Evolutionary conservation across 2,888 invertebrate species (phyloP).

Genomic region (Lycia hirtaria): DNA sequence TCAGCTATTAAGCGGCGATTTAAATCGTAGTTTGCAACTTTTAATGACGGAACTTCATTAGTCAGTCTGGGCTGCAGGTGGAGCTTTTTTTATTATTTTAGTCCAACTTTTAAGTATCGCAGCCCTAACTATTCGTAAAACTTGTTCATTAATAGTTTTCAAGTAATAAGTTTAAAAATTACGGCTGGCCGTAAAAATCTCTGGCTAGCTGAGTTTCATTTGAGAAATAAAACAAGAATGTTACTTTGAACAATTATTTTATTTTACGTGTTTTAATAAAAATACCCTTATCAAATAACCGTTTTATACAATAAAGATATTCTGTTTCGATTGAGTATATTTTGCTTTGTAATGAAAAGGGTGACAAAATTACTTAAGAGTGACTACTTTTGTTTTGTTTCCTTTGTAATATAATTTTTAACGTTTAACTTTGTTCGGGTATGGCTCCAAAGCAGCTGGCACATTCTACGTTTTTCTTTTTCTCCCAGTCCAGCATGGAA

Average conservation of each 20-base stretch:
- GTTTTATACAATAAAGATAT: not conserved
- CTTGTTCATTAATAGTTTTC: conserved; percentile 38
- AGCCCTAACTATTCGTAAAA: conserved; percentile 37
- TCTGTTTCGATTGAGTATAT: not conserved
- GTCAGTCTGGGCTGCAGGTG: conserved; percentile 47
- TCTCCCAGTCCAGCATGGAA: no score
- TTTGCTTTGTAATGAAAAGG: no score
- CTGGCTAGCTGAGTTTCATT: not conserved
- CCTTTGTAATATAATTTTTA: no score
- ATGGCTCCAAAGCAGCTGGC: no score
- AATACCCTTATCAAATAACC: not conserved
- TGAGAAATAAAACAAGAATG: not conserved
- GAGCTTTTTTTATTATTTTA: conserved; percentile 48
- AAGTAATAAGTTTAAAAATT: conserved; percentile 24
- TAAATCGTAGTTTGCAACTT: conserved; percentile 51
- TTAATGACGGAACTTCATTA: conserved; percentile 62
- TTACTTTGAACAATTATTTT: no score
- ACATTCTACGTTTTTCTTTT: no score
- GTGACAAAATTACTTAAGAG: no score
- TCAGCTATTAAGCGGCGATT: conserved; percentile 38
- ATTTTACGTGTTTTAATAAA: not conserved
- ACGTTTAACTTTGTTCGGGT: no score
- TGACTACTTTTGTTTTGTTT: no score
- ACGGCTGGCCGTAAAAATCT: conserved; percentile 1
- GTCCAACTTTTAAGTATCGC: conserved; percentile 40